These are phyloP conservation scores for Chroicocephalus ridibundus DNA, from an alignment of 2,113 vertebrate genomes.

Conservation along the genomic window DNA sequence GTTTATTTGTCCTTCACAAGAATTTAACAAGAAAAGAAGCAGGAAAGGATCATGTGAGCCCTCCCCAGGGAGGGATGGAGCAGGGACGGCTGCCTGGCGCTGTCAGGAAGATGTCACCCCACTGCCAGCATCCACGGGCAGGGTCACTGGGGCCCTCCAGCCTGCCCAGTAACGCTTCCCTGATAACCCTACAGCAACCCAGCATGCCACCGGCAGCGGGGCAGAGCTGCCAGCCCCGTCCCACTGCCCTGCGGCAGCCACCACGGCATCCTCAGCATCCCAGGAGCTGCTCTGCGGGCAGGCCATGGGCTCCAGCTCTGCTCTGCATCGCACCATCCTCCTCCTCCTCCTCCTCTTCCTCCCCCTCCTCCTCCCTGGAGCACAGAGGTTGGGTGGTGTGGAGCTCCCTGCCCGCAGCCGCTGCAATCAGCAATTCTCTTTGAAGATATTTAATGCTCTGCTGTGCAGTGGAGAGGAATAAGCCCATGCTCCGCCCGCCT, in stretches of 20 bases:
- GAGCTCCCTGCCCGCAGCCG: background rate
- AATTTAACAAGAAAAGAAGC: background rate
- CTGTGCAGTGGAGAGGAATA: background rate
- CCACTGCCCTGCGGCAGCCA: background rate
- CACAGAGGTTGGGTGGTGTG: background rate
- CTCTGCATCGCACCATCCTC: background rate
- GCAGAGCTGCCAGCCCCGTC: background rate
- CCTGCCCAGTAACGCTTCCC: background rate
- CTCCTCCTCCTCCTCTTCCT: background rate
- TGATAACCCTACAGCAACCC: background rate
- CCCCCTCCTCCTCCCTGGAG: background rate
- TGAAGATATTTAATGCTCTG: background rate
- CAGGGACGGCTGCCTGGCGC: background rate
- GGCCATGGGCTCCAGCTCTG: background rate
- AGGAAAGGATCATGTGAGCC: background rate
- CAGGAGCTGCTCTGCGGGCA: background rate
- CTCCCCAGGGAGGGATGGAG: background rate
- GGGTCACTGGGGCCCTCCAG: background rate
- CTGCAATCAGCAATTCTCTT: background rate
- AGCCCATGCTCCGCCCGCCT: accelerated
- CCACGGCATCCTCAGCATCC: accelerated
- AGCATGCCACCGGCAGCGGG: background rate
- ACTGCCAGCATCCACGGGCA: background rate
- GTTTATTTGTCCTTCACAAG: background rate
- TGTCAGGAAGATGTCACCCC: background rate